A percentile compares a stretch with the other conserved stretches of the same genome.
phyloP scores from a whole-genome alignment of 2,797 vertebrate species.

The Halcyon chelicuti region DNA sequence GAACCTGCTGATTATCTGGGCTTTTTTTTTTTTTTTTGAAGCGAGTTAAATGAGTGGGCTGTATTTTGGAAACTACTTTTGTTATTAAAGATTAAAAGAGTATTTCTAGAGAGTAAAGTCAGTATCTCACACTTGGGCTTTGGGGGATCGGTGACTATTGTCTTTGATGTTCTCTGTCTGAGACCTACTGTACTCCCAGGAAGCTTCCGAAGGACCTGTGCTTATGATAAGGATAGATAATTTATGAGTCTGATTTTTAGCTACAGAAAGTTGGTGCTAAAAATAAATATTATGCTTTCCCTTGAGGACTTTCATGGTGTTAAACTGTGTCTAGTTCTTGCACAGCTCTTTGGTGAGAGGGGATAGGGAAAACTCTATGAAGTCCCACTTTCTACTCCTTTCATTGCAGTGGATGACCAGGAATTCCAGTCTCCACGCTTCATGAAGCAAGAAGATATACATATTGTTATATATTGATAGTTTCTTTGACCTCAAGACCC shows the following conservation, averaged over 20 bases:
- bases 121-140: neutral
- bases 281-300: neutral
- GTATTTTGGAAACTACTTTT: neutral
- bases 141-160: neutral
- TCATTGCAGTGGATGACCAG: neutral
- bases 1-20: neutral
- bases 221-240: neutral
- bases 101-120: neutral
- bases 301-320: neutral
- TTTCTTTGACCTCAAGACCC: neutral
- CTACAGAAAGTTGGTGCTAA: neutral
- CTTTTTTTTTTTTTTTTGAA: neutral
- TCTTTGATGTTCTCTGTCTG: neutral
- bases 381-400: neutral
- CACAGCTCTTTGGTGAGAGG: neutral
- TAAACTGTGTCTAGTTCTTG: neutral
- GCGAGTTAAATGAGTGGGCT: neutral
- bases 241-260: neutral
- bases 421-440: neutral
- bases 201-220: neutral
- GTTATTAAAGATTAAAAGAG: neutral
- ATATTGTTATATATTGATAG: accelerated
- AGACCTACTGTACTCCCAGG: neutral
- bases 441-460: neutral
- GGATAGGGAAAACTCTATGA: neutral